phyloP scores from a whole-genome alignment of 2,113 vertebrate species.

The Pseudorhombus dupliciocellatus region DNA sequence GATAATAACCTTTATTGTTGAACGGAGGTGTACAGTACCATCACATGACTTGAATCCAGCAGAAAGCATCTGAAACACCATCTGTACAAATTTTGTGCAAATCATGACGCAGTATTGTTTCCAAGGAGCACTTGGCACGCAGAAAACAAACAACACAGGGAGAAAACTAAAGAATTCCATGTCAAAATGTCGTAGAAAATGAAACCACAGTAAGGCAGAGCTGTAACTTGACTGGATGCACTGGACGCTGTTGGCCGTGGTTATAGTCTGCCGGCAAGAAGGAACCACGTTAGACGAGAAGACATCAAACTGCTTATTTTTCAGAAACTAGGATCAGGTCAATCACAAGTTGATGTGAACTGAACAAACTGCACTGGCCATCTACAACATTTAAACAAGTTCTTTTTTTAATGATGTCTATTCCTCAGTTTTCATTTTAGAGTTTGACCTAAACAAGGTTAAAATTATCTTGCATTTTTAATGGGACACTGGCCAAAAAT shows the following conservation, averaged over 20 bases:
- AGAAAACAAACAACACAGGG: constrained; percentile 5
- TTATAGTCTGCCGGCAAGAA: background rate
- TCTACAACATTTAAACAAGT: no score
- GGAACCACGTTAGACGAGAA: constrained; percentile 2
- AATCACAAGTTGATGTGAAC: no score
- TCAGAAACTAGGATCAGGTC: background rate
- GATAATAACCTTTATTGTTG: constrained; percentile 51
- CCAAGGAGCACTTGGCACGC: constrained; percentile 36
- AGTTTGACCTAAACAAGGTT: background rate
- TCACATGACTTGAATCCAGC: constrained; percentile 44
- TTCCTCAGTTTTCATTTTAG: background rate
- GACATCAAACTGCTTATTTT: constrained; percentile 6
- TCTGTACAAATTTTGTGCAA: constrained; percentile 58
- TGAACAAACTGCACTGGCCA: no score
- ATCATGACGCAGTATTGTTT: constrained; percentile 38
- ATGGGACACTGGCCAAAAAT: background rate
- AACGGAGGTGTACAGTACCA: constrained; percentile 34
- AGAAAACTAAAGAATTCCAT: background rate
- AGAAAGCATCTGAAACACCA: constrained; percentile 43
- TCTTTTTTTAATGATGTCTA: background rate
- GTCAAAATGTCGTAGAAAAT: background rate
- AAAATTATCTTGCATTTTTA: background rate
- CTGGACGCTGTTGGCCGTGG: background rate
- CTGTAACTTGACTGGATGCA: background rate
- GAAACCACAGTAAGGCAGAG: constrained; percentile 30